phyloP scores from a whole-genome alignment of 1,140 invertebrate species.

The Archivesica marissinica region DNA sequence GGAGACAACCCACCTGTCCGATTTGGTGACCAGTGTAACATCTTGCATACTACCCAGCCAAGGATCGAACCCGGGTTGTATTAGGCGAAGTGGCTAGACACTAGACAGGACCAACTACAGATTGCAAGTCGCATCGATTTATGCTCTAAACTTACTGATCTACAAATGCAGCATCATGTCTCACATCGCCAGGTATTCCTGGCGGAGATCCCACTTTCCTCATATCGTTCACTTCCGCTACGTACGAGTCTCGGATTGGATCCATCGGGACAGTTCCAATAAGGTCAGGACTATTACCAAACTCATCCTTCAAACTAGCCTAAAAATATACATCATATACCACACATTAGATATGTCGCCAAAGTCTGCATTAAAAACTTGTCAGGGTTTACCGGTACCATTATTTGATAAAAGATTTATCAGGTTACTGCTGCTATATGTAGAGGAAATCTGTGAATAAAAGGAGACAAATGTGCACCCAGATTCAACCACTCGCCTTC shows the following conservation, averaged over 20 bases:
- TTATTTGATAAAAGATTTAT: neutral
- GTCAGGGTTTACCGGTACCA: neutral
- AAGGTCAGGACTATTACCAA: slow-evolving; percentile 52
- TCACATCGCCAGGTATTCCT: neutral
- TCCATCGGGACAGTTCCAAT: neutral
- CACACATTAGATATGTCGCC: neutral
- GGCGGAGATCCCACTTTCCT: slow-evolving; percentile 39
- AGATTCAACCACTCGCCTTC: neutral
- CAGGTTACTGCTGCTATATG: neutral
- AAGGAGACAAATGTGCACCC: neutral
- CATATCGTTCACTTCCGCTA: slow-evolving; percentile 20
- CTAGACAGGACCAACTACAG: neutral
- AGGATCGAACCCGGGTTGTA: neutral
- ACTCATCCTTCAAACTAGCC: slow-evolving; percentile 31
- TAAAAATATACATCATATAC: neutral
- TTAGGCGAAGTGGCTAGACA: neutral
- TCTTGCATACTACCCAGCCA: neutral
- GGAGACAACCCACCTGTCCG: neutral
- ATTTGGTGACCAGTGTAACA: neutral
- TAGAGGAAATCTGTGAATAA: neutral
- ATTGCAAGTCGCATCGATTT: neutral
- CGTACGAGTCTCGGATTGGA: slow-evolving; percentile 13
- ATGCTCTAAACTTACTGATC: slow-evolving; percentile 42
- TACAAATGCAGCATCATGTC: slow-evolving; percentile 56
- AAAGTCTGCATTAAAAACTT: neutral